Conservation (phyloP, 2,888 invertebrate genomes). For the Doris montereyensis region DNA sequence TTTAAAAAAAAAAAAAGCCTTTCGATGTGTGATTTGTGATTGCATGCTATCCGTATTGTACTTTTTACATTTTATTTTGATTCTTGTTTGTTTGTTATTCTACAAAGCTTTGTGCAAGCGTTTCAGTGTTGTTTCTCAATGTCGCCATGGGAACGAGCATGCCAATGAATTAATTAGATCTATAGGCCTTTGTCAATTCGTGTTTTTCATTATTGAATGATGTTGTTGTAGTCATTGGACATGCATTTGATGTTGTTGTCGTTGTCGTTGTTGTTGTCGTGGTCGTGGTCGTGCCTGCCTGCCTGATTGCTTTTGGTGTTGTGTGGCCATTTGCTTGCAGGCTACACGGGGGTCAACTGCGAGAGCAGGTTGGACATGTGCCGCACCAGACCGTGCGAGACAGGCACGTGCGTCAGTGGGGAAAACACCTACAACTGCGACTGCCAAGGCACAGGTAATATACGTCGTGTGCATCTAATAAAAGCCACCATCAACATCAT, state of each 20-base stretch:
- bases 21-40: too few relatives aligned
- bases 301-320: not conserved
- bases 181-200: too few relatives aligned
- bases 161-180: too few relatives aligned
- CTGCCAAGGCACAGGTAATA: slow-evolving; percentile 65
- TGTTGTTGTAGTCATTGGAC: not conserved
- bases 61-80: too few relatives aligned
- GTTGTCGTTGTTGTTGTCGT: not conserved
- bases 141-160: too few relatives aligned
- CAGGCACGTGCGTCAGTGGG: slow-evolving; percentile 55
- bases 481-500: too few relatives aligned
- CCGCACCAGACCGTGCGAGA: slow-evolving; percentile 70
- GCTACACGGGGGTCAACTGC: slow-evolving; percentile 72
- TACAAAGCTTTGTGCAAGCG: too few relatives aligned
- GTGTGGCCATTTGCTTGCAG: not conserved
- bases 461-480: too few relatives aligned
- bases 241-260: not conserved
- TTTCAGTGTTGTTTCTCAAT: too few relatives aligned
- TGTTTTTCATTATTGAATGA: not conserved
- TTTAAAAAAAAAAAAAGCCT: too few relatives aligned
- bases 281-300: not conserved
- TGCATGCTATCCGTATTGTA: too few relatives aligned
- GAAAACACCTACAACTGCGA: slow-evolving; percentile 56
- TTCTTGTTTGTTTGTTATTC: too few relatives aligned
- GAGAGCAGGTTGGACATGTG: slow-evolving; percentile 77